Evolutionary conservation across 2,888 invertebrate species (phyloP).

Genomic region (Phorcus lineatus): DNA sequence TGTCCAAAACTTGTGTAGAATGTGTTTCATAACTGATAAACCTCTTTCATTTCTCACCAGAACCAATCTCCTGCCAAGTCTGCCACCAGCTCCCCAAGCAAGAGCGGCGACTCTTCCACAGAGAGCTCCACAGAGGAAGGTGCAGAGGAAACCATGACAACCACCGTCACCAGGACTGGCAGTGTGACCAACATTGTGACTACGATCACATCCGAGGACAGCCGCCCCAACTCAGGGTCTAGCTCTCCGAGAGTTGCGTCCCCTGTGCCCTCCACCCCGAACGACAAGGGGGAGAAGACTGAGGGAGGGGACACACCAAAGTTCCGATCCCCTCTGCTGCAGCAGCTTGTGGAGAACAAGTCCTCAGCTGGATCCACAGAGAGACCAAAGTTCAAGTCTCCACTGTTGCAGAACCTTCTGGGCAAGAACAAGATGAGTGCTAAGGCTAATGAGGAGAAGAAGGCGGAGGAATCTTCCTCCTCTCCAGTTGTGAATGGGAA

Average conservation of each 20-base stretch:
- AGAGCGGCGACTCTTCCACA: conserved; percentile 52
- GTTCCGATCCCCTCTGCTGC: conserved; percentile 70
- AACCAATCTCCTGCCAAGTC: conserved; percentile 43
- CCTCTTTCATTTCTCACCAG: not conserved
- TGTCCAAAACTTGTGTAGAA: no score
- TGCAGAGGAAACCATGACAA: conserved; percentile 34
- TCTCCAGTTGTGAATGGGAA: conserved; percentile 12
- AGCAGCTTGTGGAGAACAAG: conserved; percentile 65
- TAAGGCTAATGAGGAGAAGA: conserved; percentile 44
- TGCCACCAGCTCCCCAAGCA: conserved; percentile 54
- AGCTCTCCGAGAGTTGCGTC: not conserved
- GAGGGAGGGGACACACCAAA: conserved; percentile 45
- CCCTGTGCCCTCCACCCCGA: conserved; percentile 9
- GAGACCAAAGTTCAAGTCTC: conserved; percentile 68
- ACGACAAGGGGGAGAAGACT: conserved; percentile 36
- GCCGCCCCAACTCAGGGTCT: not conserved
- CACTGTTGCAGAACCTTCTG: conserved; percentile 67
- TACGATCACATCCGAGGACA: conserved; percentile 8
- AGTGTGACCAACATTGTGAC: conserved; percentile 11
- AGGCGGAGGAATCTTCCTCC: conserved; percentile 27
- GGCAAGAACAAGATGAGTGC: conserved; percentile 63
- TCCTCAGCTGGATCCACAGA: conserved; percentile 47
- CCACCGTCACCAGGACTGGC: conserved; percentile 21
- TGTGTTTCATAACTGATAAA: not conserved
- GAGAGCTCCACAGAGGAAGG: conserved; percentile 41